Conservation (phyloP, 2,888 invertebrate genomes). For the Labia minor region DNA sequence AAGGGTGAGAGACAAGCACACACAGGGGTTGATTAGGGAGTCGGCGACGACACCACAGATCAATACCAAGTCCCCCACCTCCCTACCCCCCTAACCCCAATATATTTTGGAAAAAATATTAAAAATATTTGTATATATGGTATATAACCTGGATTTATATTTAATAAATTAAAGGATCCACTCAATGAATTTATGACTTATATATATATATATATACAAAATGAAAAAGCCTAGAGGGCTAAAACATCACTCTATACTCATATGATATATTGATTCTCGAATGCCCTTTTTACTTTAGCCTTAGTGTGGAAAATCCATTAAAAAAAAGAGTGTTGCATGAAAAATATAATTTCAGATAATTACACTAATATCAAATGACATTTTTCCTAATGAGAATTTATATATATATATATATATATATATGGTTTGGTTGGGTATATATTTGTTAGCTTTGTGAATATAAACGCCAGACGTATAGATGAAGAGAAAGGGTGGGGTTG, state of each 20-base stretch:
- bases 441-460: constrained; percentile 13
- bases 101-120: not conserved
- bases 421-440: not conserved
- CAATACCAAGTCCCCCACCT: not conserved
- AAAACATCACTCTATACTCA: constrained; percentile 6
- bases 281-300: constrained; percentile 13
- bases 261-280: constrained; percentile 13
- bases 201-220: not conserved
- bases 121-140: not conserved
- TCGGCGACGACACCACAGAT: constrained; percentile 13
- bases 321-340: constrained; percentile 13
- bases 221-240: constrained; percentile 9
- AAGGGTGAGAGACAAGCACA: not conserved
- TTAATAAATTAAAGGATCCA: constrained; percentile 7
- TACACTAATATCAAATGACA: constrained; percentile 13
- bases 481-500: too few relatives aligned
- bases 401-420: not conserved
- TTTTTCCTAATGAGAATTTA: constrained; percentile 13
- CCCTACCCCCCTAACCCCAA: not conserved
- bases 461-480: not conserved
- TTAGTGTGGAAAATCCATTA: constrained; percentile 13
- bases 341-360: constrained; percentile 7
- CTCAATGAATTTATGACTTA: not conserved
- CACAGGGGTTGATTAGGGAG: constrained; percentile 8
- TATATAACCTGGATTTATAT: constrained; percentile 13